A percentile compares a stretch with the other conserved stretches of the same genome.
These are phyloP conservation scores for Meles meles DNA, from an alignment of 2,113 vertebrate species.

Conservation along the genomic window DNA sequence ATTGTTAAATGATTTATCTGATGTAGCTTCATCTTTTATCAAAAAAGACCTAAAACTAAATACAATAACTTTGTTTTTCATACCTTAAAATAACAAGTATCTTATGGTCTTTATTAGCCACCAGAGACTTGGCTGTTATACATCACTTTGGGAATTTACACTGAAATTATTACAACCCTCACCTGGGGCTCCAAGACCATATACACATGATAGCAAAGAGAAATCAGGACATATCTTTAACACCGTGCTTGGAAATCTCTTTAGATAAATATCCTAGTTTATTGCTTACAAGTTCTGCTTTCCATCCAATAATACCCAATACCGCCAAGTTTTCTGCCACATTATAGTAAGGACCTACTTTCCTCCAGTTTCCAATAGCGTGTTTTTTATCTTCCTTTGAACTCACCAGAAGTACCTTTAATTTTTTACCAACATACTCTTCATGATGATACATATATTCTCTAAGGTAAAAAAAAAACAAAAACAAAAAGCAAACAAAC, in stretches of 20 bases:
- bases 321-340: background rate
- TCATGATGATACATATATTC: background rate
- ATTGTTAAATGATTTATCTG: background rate
- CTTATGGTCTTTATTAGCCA: background rate
- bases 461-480: background rate
- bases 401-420: background rate
- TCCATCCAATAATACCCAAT: background rate
- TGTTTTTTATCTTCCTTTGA: background rate
- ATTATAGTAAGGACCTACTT: background rate
- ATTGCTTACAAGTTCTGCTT: background rate
- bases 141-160: background rate
- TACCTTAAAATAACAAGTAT: background rate
- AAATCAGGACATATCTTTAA: background rate
- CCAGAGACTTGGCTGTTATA: background rate
- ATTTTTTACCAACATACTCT: background rate
- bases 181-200: background rate
- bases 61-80: background rate
- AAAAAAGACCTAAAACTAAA: background rate
- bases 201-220: background rate
- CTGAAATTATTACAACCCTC: background rate
- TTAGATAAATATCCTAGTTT: background rate
- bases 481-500: too few relatives aligned
- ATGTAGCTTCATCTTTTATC: background rate
- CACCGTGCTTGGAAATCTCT: background rate
- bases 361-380: background rate